phyloP scores from a whole-genome alignment of 2,113 vertebrate genomes.

The Rafetus swinhoei region DNA sequence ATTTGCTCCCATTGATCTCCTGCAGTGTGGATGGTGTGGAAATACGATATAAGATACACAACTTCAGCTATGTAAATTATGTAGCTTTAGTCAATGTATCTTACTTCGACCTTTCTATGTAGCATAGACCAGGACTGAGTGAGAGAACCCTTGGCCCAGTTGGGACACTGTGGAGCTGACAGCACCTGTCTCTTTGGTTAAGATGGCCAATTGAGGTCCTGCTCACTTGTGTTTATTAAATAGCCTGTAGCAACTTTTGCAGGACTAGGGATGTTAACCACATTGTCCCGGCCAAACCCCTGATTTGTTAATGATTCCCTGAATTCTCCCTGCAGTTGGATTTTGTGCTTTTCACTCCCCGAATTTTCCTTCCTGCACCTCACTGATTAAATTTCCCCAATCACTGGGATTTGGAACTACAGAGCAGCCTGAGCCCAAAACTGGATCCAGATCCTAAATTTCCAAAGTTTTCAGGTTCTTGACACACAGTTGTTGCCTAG shows the following conservation, averaged over 20 bases:
- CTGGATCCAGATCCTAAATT: not conserved
- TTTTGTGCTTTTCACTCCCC: constrained; percentile 34
- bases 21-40: too few species aligned
- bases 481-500: not conserved
- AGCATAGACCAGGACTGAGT: not conserved
- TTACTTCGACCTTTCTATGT: too few species aligned
- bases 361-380: not conserved
- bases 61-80: too few species aligned
- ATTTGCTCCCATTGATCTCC: too few species aligned
- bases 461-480: not conserved
- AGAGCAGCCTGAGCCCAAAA: not conserved
- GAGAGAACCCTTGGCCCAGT: not conserved
- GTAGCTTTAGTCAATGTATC: too few species aligned
- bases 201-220: not conserved
- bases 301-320: constrained; percentile 36
- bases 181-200: not conserved
- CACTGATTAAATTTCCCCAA: not conserved
- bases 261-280: constrained; percentile 44
- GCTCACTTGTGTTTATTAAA: not conserved
- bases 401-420: constrained; percentile 15
- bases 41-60: too few species aligned
- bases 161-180: not conserved
- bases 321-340: constrained; percentile 44
- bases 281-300: constrained; percentile 34
- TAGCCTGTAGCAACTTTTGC: not conserved